Base-by-base conservation (phyloP, 2,888 invertebrate species). In the Carterocephalus palaemon region DNA sequence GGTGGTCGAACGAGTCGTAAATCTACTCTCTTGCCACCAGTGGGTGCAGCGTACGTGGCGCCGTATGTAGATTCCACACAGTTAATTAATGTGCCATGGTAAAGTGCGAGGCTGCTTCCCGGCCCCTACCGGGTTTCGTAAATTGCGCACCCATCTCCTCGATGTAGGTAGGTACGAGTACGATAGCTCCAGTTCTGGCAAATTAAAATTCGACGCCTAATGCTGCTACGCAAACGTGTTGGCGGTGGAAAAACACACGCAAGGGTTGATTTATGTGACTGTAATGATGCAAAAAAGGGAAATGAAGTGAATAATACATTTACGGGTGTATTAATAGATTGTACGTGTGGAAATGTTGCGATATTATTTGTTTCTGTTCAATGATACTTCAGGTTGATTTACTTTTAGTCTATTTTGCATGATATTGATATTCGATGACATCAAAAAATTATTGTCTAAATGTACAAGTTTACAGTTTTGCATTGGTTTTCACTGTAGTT, bases 1-100 rank as follows among this genome's bases (percentile, higher is more conserved):
- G 82, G 81, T 75, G 82, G 81, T 79, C 77, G 80, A 77, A 78
- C 75, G 72, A 77, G 78, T 82, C 83, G 82, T 84, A 84, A 84
- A 84, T 82, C 84, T 83, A 76, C 69, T 69, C 76, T 74, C 76
- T 77, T 76, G 75, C 80, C 75, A 73, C 79, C 76, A 81, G 72
- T 72, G 76, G 80, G 77, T 72, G 68, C 74, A 38, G 17, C 64
- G 73, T 71, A 71, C 72, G 74, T 67, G 75, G 80, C 71, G 70
- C 75, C 78, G 80, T 82, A 81, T 84, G 82, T 83, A 85, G 76
- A 83, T 84, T 78, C 76, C 69, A 68, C 67, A 73, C 70, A 73
- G 77, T 82, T 84, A 85, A 85, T 85, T 84, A 84, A 85, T 84
- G 84, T 82, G 78, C 74, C 73, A 74, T 75, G 75, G 81, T 77